Evolutionary conservation across 2,797 vertebrate species (phyloP), one percentile per base, ranked within the genome.

Genomic region (Ptychadena robeensis): DNA sequence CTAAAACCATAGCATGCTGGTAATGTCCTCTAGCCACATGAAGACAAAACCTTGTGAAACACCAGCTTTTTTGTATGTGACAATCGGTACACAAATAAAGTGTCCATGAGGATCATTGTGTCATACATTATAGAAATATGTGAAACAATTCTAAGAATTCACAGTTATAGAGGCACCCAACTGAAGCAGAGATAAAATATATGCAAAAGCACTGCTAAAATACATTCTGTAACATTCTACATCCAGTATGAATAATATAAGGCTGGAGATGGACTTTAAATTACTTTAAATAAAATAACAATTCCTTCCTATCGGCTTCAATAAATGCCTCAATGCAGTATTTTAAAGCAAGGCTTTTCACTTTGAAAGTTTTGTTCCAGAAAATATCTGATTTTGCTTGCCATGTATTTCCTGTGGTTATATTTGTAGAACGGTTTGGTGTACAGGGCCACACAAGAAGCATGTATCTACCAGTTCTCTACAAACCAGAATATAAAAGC

Each of bases 391-490:
- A 15, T 76, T 76, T 63, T 82, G 57, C 67, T 65, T 76, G 53
- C 34, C 53, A 68, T 69, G 66, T 65, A 82, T 82, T 44, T 77
- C 66, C 73, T 77, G 66, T 76, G 73, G 81, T 37, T 44, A 68
- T 77, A 35, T 82, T 82, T 82, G 40, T 63, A 77, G 44, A 59
- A 82, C 31, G 80, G 73, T 57, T 78, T 63, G 53, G 66, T 69
- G 69, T 64, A 59, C 32, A 34, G 30, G 68, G 68, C 81, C 81
- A 83, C 81, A 83, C 81, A 83, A 65, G 81, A 22, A 72, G 74
- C 44, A 35, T 61, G 37, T 31, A 64, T 66, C 48, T 53, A 27
- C 67, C 25, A 64, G 9, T 25, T 66, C 25, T 44, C 67, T 53
- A 77, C 81, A 82, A 72, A 48, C 31, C 37, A 28, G 35, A 53